phyloP scores from a whole-genome alignment of 2,888 invertebrate genomes.

The Pyrrhosoma nymphula region DNA sequence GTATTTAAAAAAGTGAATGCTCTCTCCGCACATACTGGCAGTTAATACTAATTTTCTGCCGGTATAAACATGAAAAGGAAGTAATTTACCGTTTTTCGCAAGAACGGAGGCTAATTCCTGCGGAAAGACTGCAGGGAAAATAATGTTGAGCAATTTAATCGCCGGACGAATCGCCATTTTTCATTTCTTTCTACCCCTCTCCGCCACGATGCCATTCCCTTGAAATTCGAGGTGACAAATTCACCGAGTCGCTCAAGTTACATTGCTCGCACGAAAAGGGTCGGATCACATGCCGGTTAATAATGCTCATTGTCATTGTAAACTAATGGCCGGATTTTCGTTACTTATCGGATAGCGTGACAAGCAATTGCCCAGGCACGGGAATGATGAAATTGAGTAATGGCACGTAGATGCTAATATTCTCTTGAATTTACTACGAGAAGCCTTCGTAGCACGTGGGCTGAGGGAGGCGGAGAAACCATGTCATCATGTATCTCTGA shows the following conservation, averaged over 20 bases:
- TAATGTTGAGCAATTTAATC: too few species aligned
- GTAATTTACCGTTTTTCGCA: too few species aligned
- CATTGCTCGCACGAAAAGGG: background rate
- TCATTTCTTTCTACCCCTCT: too few species aligned
- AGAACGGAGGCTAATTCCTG: too few species aligned
- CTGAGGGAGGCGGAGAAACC: background rate
- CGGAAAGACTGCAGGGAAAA: too few species aligned
- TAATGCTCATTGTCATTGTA: background rate
- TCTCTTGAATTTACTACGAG: background rate
- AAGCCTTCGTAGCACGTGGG: background rate
- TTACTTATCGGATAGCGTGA: background rate
- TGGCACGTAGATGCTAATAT: background rate
- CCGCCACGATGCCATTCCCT: too few species aligned
- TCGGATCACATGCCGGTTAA: background rate
- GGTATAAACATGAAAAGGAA: too few species aligned
- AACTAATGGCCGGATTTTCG: constrained; percentile 3
- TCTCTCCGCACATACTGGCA: too few species aligned
- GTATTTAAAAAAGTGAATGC: too few species aligned
- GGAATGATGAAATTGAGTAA: background rate
- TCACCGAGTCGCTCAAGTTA: background rate
- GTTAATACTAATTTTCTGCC: too few species aligned
- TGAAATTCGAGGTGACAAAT: background rate
- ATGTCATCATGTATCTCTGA: too few species aligned
- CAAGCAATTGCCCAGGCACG: background rate
- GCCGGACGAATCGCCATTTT: too few species aligned